Base-by-base conservation (phyloP, 2,888 invertebrate species). In the Folsomia candida region DNA sequence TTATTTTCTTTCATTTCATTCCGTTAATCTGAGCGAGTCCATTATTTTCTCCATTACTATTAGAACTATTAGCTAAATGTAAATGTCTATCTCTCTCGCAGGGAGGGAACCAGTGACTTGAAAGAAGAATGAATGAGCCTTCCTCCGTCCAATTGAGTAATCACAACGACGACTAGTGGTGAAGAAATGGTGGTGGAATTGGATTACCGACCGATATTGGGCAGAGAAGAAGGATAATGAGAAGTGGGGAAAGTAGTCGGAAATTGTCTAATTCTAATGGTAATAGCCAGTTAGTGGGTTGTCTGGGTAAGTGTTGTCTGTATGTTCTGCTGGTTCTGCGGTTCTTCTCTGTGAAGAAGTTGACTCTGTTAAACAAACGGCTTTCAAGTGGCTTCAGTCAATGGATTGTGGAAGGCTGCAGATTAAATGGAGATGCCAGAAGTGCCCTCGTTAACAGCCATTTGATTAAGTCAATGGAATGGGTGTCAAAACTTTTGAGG, bases 1-100 rank as follows among this genome's bases (percentile, higher is more conserved):
- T 64, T 64, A 64, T 64, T 51, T 64, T 51, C 64, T 64, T 64
- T 51, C 64, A 64, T 64, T 64, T 64, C 64, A 64, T 64, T 64
- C 22, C 6, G 25, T 24, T 64, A 62, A 62, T 62, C 62, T 62
- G 20, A 18, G 6, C 2, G 11, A 27, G 47, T 64, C 64, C 11
- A 64, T 64, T 51, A 64, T 51, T 27, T 64, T 51, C 11, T 28
- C 29, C 20, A 64, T 51, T 29, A n/a, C 22, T 62, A 29, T 29
- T 51, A 20, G 51, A 24, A n/a, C 64, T 51, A 51, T 64, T 64
- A 64, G 64, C 51, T 47, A 47, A n/a, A n/a, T n/a, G n/a, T n/a
- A n/a, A n/a, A 47, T 47, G 47, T 47, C 47, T 47, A 47, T 47
- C 47, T 47, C n/a, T n/a, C n/a, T n/a, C n/a, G n/a, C n/a, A n/a